Evolutionary conservation across 2,113 vertebrate genomes (phyloP), one percentile per base, ranked within the genome.

Genomic region (Ifrita kowaldi): DNA sequence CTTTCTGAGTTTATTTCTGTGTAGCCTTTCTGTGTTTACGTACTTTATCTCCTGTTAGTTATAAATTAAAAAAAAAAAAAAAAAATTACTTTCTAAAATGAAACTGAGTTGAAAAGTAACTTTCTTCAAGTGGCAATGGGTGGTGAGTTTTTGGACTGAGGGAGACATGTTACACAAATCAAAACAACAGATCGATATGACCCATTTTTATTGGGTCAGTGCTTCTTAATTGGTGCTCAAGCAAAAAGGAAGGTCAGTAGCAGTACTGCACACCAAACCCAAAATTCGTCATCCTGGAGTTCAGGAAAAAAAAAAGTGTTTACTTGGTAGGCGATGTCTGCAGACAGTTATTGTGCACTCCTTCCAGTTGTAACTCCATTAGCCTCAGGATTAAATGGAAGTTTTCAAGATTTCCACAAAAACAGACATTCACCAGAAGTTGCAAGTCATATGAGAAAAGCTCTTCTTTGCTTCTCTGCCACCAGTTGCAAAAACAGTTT

Each of bases 171-270:
- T 95, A 60, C 65, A 85, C 75, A 85, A 87, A 91, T 90, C 89
- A 90, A 90, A 94, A 77, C 79, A 96, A 80, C 91, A 74, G 86
- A 96, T 94, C 50, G 2, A 77, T 95, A 67, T 37, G 92, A 90
- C 94, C 94, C 71, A 86, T 95, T 95, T 93, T 90, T 74, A 27
- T 74, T 86, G 80, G 89, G 88, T 88, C 93, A 91, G 10, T 73
- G 88, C 82, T 93, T 67, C 75, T 82, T 93, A 90, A 87, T 86
- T n/a, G 12, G 63, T 26, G 47, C 35, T 62, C 42, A 80, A 80
- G 78, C 79, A 55, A 73, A 89, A 91, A 59, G 62, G 44, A 91
- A 94, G 82, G 85, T 96, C 87, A 88, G 42, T 62, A 49, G 71
- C 71, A 33, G 50, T 50, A 28, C 49, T 84, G 74, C 65, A 52